Conservation (phyloP, 2,888 invertebrate species). For the Pachymerium ferrugineum region DNA sequence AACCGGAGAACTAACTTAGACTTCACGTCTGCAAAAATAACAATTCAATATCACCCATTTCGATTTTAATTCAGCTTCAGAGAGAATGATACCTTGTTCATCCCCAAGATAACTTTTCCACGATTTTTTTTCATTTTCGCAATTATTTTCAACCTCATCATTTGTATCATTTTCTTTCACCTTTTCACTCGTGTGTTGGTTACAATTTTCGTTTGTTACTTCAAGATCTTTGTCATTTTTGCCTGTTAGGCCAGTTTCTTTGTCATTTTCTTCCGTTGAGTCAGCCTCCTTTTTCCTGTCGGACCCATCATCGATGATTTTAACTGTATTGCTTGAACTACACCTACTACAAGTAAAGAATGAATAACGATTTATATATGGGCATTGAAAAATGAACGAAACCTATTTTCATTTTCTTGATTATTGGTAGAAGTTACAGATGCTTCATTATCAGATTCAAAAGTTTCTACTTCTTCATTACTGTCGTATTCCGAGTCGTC, state of each 20-base stretch:
- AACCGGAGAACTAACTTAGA: conserved; percentile 47
- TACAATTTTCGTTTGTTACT: no score
- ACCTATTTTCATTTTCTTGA: not conserved
- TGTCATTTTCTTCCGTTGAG: not conserved
- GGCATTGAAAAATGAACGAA: no score
- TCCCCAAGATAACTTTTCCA: conserved; percentile 11
- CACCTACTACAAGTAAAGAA: not conserved
- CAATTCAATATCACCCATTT: not conserved
- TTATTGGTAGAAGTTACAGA: not conserved
- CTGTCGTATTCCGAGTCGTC: not conserved
- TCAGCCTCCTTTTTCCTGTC: not conserved
- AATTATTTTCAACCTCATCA: not conserved
- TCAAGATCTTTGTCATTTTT: no score
- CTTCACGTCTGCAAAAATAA: conserved; percentile 44
- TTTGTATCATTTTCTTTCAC: not conserved
- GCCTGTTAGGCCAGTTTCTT: not conserved
- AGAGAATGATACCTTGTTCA: not conserved
- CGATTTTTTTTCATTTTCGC: not conserved
- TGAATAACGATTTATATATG: no score
- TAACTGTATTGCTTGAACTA: not conserved
- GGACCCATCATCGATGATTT: not conserved
- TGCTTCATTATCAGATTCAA: conserved; percentile 34
- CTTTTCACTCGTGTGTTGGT: not conserved
- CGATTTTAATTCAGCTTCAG: not conserved
- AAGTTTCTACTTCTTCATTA: conserved; percentile 35